A percentile compares a stretch with the other conserved stretches of the same genome.
These are phyloP conservation scores for Lycocerus yunnanus DNA, from an alignment of 2,888 invertebrate genomes.

Conservation along the genomic window DNA sequence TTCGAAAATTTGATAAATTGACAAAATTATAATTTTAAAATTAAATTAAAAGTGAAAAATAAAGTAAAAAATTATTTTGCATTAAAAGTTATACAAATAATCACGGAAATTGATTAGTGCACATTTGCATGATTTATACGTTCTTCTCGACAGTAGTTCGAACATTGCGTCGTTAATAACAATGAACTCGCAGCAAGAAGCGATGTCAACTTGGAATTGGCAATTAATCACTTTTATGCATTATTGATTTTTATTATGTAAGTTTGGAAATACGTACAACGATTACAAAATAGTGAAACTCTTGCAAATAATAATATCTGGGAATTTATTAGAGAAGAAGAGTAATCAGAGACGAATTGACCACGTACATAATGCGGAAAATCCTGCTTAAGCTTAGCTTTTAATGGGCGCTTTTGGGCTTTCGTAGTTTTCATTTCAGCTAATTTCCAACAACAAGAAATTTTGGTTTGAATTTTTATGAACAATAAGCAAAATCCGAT, in stretches of 20 bases:
- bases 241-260: neutral
- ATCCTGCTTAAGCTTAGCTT: neutral
- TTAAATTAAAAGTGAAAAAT: too few relatives aligned
- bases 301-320: neutral
- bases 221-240: neutral
- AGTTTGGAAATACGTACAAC: neutral
- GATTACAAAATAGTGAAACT: neutral
- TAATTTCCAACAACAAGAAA: neutral
- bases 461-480: too few relatives aligned
- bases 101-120: neutral
- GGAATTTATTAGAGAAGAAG: too few relatives aligned
- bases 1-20: too few relatives aligned
- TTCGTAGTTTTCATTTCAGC: neutral
- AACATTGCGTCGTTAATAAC: slow-evolving; percentile 3
- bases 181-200: neutral
- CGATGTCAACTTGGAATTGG: neutral
- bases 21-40: too few relatives aligned
- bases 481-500: too few relatives aligned
- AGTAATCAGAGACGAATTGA: neutral
- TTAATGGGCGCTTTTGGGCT: neutral
- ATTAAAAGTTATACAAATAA: neutral
- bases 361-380: neutral
- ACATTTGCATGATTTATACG: neutral
- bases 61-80: neutral
- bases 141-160: neutral